Conservation (phyloP, 2,797 vertebrate genomes). For the Urosaurus nigricauda region DNA sequence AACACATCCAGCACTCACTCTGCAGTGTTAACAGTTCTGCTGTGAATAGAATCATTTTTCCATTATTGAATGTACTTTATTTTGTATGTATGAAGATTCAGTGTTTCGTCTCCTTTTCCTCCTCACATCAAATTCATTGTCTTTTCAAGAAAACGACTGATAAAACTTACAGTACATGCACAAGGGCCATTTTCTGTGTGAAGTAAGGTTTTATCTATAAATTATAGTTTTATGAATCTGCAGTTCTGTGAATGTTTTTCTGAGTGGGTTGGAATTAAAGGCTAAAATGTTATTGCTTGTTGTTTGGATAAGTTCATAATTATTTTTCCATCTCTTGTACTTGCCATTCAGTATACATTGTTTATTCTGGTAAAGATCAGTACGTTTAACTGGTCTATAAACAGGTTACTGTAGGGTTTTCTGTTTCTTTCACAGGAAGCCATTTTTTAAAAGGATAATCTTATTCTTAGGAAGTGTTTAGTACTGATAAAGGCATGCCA, state of each 20-base stretch:
- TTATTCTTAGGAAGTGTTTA: background rate
- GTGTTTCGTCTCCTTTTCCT: background rate
- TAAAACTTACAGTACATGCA: background rate
- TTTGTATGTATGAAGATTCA: background rate
- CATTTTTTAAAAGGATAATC: background rate
- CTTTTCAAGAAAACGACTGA: background rate
- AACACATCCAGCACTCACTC: no score
- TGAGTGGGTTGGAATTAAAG: slow-evolving; percentile 6
- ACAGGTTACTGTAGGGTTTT: background rate
- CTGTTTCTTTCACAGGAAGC: background rate
- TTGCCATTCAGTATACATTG: background rate
- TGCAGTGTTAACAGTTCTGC: background rate
- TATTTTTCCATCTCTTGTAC: background rate
- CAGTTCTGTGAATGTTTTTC: background rate
- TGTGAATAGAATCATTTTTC: background rate
- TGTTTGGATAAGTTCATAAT: background rate
- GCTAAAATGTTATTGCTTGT: background rate
- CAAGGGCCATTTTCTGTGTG: background rate
- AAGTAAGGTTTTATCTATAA: background rate
- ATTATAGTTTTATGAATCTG: background rate
- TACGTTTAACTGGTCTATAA: background rate
- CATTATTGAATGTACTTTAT: background rate
- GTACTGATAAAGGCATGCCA: no score
- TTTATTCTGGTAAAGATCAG: background rate
- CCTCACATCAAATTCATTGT: background rate